Evolutionary conservation across 2,888 invertebrate genomes (phyloP), one percentile per base, ranked within the genome.

Genomic region (Euzophera pinguis): DNA sequence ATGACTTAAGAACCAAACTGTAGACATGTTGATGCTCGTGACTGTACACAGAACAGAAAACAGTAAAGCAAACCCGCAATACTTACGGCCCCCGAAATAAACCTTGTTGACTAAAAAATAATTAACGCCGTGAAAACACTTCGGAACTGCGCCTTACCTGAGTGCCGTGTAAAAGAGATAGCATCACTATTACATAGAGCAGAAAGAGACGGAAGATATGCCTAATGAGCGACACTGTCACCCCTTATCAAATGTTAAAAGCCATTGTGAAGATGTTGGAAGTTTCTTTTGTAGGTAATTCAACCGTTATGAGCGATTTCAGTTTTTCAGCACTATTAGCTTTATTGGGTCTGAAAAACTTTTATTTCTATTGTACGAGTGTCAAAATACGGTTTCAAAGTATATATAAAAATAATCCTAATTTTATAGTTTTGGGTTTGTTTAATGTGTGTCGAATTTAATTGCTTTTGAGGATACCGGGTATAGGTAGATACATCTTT

Each of bases 221-320:
- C 55, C 73, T 79, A 78, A 78, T 78, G 78, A 79, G 75, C 67
- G 54, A 47, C 55, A 49, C 55, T 62, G 64, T 64, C 63, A 64
- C 52, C 60, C 57, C 63, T 69, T 65, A 60, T 71, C 65, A 70
- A 62, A 61, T 59, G 61, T 68, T 67, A 64, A 69, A 69, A 69
- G 65, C 57, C 56, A 59, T 61, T 65, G 63, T 62, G 56, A 63
- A 71, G 63, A 61, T 57, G 62, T 62, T 61, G 56, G 53, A 50
- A 51, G 35, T 51, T 51, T 51, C 51, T 50, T 43, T 51, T 51
- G 37, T n/a, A 35, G 37, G 34, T 35, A 34, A 43, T 51, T 43
- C 39, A 48, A 38, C 47, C 47, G 48, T 54, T 52, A n/a, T 50
- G 47, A 42, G 45, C 3, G 12, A 16, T 43, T 43, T 29, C 1